Percentiles rank a stretch among this genome's conserved stretches.
phyloP scores from a whole-genome alignment of 1,140 invertebrate genomes.

The Probaryconus sp. region DNA sequence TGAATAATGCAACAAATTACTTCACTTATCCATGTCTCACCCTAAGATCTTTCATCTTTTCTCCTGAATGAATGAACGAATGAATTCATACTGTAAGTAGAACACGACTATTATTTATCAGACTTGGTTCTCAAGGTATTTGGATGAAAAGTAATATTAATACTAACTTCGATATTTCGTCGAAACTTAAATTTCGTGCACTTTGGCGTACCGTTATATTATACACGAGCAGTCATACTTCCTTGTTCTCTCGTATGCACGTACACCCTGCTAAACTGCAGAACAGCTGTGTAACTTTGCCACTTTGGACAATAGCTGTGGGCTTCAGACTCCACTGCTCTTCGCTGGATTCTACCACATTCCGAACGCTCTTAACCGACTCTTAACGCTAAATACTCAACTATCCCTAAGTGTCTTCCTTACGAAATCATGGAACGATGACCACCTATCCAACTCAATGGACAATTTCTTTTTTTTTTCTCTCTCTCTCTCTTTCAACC shows the following conservation, averaged over 20 bases:
- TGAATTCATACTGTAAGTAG: conserved; percentile 40
- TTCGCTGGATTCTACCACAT: conserved; percentile 42
- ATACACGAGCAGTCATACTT: conserved; percentile 51
- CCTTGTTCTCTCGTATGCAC: conserved; percentile 35
- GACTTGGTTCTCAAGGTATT: conserved; percentile 21
- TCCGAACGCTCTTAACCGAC: conserved; percentile 48
- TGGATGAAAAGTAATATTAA: conserved; percentile 43
- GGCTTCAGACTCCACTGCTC: conserved; percentile 39
- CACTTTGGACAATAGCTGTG: conserved; percentile 60
- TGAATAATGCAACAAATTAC: conserved; percentile 51
- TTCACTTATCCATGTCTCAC: conserved; percentile 40
- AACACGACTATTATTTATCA: conserved; percentile 53
- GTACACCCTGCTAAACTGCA: conserved; percentile 42
- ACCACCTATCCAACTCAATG: not conserved
- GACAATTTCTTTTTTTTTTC: not conserved
- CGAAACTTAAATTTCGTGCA: conserved; percentile 49
- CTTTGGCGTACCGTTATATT: conserved; percentile 46
- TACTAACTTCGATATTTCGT: conserved; percentile 22
- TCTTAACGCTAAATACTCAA: conserved; percentile 31
- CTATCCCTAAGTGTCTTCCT: conserved; percentile 31
- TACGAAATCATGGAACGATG: conserved; percentile 24
- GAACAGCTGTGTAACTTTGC: conserved; percentile 58
- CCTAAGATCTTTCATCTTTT: conserved; percentile 28
- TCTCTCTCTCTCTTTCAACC: too few species aligned
- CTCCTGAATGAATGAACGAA: conserved; percentile 49